Base-by-base conservation (phyloP, 2,888 invertebrate species). In the Fabriciana adippe region DNA sequence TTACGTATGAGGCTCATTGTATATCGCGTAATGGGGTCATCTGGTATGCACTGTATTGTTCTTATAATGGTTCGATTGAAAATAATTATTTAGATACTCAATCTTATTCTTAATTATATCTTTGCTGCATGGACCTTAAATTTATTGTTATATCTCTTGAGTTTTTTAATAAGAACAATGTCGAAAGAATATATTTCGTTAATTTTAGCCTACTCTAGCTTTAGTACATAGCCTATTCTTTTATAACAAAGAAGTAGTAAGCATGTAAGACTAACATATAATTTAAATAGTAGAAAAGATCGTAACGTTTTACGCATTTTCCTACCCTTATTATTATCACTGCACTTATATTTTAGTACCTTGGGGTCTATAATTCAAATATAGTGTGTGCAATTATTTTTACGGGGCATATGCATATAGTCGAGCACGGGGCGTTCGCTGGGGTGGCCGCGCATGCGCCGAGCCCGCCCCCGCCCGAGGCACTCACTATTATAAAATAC, bases 371-470 rank as follows among this genome's bases (percentile, higher is more conserved):
- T 68, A 70, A 70, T 70, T 65, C 65, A 68, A 68, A 65, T 57
- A 70, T 65, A 64, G 61, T 67, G 57, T 67, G 64, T 71, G 69
- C 67, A 71, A 71, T 71, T 71, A 71, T 71, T 65, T 70, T 67
- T 70, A 56, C 66, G 55, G 61, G 55, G 67, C 67, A 70, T 57
- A 57, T 69, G 63, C 64, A 66, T 67, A 65, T 63, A 53, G 53
- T 50, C 53, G 64, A 64, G 83, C 78, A 81, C 74, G 80, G 89
- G 87, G 87, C 89, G 89, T 84, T 84, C 89, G 82, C 77, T 81
- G 79, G 89, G 91, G 91, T 90, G 90, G 92, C 87, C 88, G 81
- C 84, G 79, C 83, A 81, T 80, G 83, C 82, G 84, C 82, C 83
- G 79, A 81, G 81, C 79, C 88, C 90, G 90, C 90, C 91, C 84